Percentiles rank a stretch among this genome's conserved stretches.
phyloP scores from a whole-genome alignment of 2,888 invertebrate genomes.

The Lucinisca nassula region DNA sequence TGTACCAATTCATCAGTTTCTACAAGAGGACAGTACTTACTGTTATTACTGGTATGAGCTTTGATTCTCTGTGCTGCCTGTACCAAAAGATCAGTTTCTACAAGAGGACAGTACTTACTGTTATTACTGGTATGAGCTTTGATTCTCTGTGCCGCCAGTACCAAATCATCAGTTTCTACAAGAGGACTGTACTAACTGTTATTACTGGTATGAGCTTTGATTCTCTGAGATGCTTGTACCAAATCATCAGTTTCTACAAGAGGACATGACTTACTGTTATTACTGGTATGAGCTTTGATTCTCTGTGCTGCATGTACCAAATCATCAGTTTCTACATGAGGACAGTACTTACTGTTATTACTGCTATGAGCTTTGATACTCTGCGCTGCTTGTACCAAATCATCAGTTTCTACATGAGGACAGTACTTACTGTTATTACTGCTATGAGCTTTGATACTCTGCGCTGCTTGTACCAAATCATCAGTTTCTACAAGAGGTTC shows the following conservation, averaged over 20 bases:
- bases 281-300: too few species aligned
- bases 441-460: conserved; percentile 62
- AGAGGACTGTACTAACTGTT: not conserved
- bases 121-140: conserved; percentile 7
- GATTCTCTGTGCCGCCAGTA: conserved; percentile 75
- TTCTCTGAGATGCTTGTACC: conserved; percentile 74
- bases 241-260: conserved; percentile 80
- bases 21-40: too few species aligned
- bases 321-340: too few species aligned
- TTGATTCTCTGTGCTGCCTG: too few species aligned
- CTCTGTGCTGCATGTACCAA: too few species aligned
- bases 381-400: not conserved
- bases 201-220: conserved; percentile 38
- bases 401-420: not conserved
- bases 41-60: too few species aligned
- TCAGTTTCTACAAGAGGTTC: conserved; percentile 72
- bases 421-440: not conserved
- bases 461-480: conserved; percentile 78
- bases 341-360: not conserved
- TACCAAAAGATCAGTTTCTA: too few species aligned
- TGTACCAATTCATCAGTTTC: conserved; percentile 80
- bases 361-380: not conserved
- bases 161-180: conserved; percentile 79
- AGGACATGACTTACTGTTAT: too few species aligned
- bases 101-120: not conserved